Evolutionary conservation across 2,113 vertebrate genomes (phyloP).

Genomic region (Naja naja): DNA sequence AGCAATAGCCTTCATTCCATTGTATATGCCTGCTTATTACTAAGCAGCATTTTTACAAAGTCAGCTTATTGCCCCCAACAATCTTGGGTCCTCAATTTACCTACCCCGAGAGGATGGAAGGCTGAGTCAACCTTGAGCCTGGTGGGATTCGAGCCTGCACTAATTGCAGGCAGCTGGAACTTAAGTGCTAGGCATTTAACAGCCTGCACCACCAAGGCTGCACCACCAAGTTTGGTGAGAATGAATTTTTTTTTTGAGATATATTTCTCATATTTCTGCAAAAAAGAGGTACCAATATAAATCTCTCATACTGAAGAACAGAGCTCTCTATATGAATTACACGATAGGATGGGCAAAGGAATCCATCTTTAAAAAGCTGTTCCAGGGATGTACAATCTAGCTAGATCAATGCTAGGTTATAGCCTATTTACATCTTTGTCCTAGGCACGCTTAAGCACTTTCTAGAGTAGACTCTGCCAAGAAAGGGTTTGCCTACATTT

Average conservation of each 20-base stretch:
- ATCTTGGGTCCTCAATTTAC: too few relatives aligned
- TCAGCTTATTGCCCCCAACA: too few relatives aligned
- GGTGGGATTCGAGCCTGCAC: too few relatives aligned
- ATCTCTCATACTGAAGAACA: not conserved
- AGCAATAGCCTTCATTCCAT: too few relatives aligned
- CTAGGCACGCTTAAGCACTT: not conserved
- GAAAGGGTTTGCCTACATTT: not conserved
- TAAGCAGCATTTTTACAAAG: too few relatives aligned
- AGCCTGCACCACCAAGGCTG: too few relatives aligned
- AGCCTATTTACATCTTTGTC: not conserved
- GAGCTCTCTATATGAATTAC: not conserved
- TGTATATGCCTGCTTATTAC: too few relatives aligned
- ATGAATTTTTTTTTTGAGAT: not conserved
- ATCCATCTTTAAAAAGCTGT: not conserved
- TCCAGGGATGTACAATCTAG: not conserved
- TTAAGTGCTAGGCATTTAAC: too few relatives aligned
- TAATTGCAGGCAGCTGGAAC: too few relatives aligned
- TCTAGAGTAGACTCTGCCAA: not conserved
- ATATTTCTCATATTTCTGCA: not conserved
- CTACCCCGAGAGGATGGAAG: too few relatives aligned
- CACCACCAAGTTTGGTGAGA: not conserved
- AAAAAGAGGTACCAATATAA: not conserved
- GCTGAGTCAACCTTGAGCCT: too few relatives aligned
- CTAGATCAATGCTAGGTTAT: not conserved
- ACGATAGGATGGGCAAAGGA: not conserved